Evolutionary conservation across 2,797 vertebrate species (phyloP).

Genomic region (Pseudomugil tenellus): DNA sequence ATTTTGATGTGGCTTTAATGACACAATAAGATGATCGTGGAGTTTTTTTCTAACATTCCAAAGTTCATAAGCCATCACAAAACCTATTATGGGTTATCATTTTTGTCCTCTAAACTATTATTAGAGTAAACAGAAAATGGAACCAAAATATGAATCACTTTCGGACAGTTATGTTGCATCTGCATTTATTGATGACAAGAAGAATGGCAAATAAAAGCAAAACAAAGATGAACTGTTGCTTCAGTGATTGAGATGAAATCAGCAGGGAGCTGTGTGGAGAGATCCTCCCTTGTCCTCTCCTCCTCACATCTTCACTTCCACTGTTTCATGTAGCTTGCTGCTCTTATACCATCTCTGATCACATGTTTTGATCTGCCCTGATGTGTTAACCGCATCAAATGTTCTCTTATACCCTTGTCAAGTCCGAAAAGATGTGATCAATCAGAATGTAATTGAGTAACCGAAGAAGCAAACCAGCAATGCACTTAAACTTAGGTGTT

Average conservation of each 20-base stretch:
- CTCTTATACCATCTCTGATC: slow-evolving; percentile 29
- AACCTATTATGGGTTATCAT: background rate
- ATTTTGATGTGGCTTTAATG: background rate
- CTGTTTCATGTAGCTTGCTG: slow-evolving; percentile 14
- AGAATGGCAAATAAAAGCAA: slow-evolving; percentile 20
- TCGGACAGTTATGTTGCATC: background rate
- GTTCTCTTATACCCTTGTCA: slow-evolving; percentile 64
- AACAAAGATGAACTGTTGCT: slow-evolving; percentile 19
- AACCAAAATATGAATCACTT: background rate
- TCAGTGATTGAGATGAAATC: slow-evolving; percentile 39
- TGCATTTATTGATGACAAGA: background rate
- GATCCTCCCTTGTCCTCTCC: slow-evolving; percentile 40
- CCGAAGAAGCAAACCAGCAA: slow-evolving; percentile 39
- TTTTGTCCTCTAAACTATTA: background rate
- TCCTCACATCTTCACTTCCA: slow-evolving; percentile 25
- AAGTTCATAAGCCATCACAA: background rate
- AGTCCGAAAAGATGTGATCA: slow-evolving; percentile 60
- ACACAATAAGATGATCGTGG: background rate
- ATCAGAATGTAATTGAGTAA: slow-evolving; percentile 60
- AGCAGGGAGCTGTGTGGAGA: slow-evolving; percentile 28
- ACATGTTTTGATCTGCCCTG: slow-evolving; percentile 11
- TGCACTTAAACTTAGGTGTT: slow-evolving; percentile 72
- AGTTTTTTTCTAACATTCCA: background rate
- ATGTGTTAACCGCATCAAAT: slow-evolving; percentile 68
- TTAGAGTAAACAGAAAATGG: background rate